Percentiles rank a stretch among this genome's conserved stretches.
Evolutionary conservation across 2,797 vertebrate genomes (phyloP).

Genomic region (Phoxinus dragarum): DNA sequence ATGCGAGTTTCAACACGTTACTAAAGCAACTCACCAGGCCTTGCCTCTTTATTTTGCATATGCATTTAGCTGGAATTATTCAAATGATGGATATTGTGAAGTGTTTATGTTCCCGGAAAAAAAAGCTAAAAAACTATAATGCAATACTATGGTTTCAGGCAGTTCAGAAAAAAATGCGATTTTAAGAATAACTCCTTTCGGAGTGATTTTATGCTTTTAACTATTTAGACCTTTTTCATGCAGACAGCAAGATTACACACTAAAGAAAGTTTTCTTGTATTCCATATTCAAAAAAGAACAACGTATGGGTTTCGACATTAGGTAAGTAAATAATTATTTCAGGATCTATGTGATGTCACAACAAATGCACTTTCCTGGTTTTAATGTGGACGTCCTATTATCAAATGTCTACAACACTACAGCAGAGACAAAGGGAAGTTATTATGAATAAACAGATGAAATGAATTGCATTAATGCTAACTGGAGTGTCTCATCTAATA

Average conservation of each 20-base stretch:
- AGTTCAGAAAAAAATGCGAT: neutral
- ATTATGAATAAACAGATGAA: conserved; percentile 54
- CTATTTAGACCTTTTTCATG: neutral
- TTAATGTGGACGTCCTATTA: conserved; percentile 11
- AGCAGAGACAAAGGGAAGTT: conserved; percentile 52
- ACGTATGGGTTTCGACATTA: neutral
- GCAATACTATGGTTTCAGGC: too few species aligned
- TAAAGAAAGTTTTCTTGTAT: neutral
- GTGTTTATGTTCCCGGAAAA: neutral
- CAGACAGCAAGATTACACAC: neutral
- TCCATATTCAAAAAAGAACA: neutral
- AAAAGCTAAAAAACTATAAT: neutral
- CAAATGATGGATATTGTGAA: neutral
- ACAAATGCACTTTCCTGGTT: neutral
- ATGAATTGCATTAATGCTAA: conserved; percentile 58
- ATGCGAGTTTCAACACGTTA: neutral
- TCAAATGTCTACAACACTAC: conserved; percentile 36
- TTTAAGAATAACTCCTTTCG: neutral
- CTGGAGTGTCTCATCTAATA: conserved; percentile 49
- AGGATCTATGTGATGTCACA: conserved; percentile 2
- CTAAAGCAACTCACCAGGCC: neutral
- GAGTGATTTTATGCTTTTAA: neutral
- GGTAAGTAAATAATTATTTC: conserved; percentile 1
- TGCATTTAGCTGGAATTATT: neutral
- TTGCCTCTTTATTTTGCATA: neutral